Percentiles rank a stretch among this genome's conserved stretches.
Evolutionary conservation across 2,888 invertebrate species (phyloP).

Genomic region (Conus canariensis): DNA sequence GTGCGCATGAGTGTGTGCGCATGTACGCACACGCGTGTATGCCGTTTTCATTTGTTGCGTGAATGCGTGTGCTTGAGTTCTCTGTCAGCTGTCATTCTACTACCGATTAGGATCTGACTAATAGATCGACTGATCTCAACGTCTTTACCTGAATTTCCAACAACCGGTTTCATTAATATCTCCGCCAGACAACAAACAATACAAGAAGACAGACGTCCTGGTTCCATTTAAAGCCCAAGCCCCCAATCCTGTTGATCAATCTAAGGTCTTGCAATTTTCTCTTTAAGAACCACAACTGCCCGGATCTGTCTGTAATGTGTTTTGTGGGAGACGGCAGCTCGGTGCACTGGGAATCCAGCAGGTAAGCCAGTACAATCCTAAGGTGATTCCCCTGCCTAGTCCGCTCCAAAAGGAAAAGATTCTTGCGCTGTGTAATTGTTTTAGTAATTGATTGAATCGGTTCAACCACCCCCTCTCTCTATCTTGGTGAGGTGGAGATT

Average conservation of each 20-base stretch:
- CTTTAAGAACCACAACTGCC: neutral
- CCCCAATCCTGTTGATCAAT: neutral
- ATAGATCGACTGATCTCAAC: too few species aligned
- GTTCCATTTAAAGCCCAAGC: neutral
- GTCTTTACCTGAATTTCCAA: too few species aligned
- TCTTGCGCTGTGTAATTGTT: neutral
- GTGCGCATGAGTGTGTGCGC: too few species aligned
- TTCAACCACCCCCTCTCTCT: too few species aligned
- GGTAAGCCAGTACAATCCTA: slow-evolving; percentile 11
- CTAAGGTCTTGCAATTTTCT: neutral
- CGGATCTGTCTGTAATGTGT: neutral
- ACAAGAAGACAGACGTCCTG: too few species aligned
- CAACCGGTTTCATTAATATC: too few species aligned
- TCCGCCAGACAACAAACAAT: too few species aligned
- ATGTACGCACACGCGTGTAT: too few species aligned
- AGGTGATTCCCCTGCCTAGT: neutral
- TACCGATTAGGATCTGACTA: too few species aligned
- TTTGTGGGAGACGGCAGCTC: too few species aligned
- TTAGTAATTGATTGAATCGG: neutral
- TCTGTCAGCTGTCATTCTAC: too few species aligned
- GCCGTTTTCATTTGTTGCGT: neutral
- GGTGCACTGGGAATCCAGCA: neutral
- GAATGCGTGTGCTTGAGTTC: neutral
- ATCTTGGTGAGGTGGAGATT: too few species aligned
- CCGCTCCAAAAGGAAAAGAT: neutral